Percentiles rank a stretch among this genome's conserved stretches.
Conservation (phyloP, 2,113 vertebrate genomes). For the Indicator maculatus region DNA sequence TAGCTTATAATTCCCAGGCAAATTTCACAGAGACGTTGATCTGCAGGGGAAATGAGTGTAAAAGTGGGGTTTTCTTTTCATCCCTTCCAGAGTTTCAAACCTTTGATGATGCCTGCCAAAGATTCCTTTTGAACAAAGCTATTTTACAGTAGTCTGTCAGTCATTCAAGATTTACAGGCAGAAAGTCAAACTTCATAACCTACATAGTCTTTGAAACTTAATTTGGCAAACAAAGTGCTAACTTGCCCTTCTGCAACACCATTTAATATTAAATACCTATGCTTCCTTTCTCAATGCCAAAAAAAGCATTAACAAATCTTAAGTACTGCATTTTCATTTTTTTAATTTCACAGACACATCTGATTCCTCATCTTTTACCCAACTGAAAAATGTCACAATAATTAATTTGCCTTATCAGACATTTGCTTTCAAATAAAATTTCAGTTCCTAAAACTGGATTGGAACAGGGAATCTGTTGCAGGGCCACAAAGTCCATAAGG, state of each 20-base stretch:
- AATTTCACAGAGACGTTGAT: conserved; percentile 53
- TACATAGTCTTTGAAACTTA: conserved; percentile 74
- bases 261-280: conserved; percentile 71
- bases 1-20: conserved; percentile 45
- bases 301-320: conserved; percentile 63
- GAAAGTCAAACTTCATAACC: conserved; percentile 71
- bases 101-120: conserved; percentile 69
- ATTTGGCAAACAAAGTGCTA: conserved; percentile 75
- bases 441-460: not conserved
- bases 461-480: not conserved
- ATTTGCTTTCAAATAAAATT: conserved; percentile 61
- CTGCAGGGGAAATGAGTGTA: conserved; percentile 54
- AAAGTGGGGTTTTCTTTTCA: conserved; percentile 69
- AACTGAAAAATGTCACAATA: conserved; percentile 57
- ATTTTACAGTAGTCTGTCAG: conserved; percentile 62
- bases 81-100: conserved; percentile 49
- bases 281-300: conserved; percentile 55
- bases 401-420: conserved; percentile 70
- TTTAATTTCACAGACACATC: conserved; percentile 62
- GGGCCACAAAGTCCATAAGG: not conserved
- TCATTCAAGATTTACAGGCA: conserved; percentile 67
- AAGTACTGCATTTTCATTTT: conserved; percentile 38
- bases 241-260: conserved; percentile 56
- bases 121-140: conserved; percentile 68
- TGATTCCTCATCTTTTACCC: conserved; percentile 63